Evolutionary conservation across 2,113 vertebrate genomes (phyloP), one percentile per base, ranked within the genome.

Genomic region (Stomatorhinus ivindoensis): DNA sequence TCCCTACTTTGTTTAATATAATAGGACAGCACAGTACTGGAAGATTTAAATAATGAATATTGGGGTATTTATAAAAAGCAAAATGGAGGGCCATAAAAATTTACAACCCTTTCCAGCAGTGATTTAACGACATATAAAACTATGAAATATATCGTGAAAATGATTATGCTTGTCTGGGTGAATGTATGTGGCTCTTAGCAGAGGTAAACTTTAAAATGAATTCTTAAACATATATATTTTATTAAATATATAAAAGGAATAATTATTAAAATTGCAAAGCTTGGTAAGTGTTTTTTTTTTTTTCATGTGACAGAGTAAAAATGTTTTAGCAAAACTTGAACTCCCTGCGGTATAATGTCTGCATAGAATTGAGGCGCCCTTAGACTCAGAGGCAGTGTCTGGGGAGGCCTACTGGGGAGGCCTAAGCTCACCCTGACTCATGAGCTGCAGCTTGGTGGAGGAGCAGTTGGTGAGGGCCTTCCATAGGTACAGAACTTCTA

Each of bases 401-500:
- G 82, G 80, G 82, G 7, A 83, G 48, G 48, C 48, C 48, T 50
- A 48, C 47, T 10, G 0, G 8, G 46, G 46, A 47, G 7, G 46
- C 46, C 46, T 47, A 47, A 47, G 31, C 55, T 93, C 10, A 99
- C 98, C 98, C 96, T 99, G 98, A 91, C 97, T 99, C 98, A 99
- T 99, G 42, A 95, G 97, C 93, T 99, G 98, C 46, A 99, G 95
- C 92, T 98, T 99, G 0, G 98, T 96, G n/a, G 97, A 94, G 80
- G 98, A 99, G 90, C 98, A 99, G 95, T 99, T 99, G 35, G 95
- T 97, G 83, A 99, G 97, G 4, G 98, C 98, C 93, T 99, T 99
- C 98, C 98, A 99, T 90, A 99, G 94, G 93, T 99, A 99, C 8
- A 99, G 89, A 44, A 99, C 98, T 93, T 99, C 98, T 1, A 99